phyloP scores from a whole-genome alignment of 2,888 invertebrate genomes.

The Trissolcus brochymenae region DNA sequence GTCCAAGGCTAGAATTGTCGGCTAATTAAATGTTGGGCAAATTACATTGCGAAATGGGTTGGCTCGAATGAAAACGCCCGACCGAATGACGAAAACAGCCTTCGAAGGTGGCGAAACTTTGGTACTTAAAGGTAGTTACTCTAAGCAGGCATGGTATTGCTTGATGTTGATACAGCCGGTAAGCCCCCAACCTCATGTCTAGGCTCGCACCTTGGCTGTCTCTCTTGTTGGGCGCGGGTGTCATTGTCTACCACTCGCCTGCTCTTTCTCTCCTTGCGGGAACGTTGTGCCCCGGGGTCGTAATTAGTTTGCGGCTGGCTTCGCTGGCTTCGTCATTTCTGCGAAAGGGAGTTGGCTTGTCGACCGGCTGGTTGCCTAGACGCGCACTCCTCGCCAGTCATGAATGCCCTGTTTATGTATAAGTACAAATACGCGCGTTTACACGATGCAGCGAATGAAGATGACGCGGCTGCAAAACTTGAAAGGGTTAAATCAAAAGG shows the following conservation, averaged over 20 bases:
- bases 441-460: slow-evolving; percentile 39
- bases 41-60: background rate
- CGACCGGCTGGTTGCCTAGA: slow-evolving; percentile 58
- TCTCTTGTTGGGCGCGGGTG: background rate
- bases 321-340: slow-evolving; percentile 54
- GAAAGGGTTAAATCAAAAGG: slow-evolving; percentile 44
- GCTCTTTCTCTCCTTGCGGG: slow-evolving; percentile 34
- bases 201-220: slow-evolving; percentile 18
- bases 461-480: slow-evolving; percentile 27
- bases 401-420: slow-evolving; percentile 44
- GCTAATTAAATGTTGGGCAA: no score
- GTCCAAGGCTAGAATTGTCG: no score
- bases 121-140: slow-evolving; percentile 59
- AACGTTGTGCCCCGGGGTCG: slow-evolving; percentile 56
- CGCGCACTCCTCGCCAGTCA: slow-evolving; percentile 42
- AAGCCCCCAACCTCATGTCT: slow-evolving; percentile 44
- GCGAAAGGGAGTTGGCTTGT: slow-evolving; percentile 51
- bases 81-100: slow-evolving; percentile 44
- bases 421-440: slow-evolving; percentile 21
- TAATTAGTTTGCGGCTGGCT: slow-evolving; percentile 60
- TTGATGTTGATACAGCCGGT: slow-evolving; percentile 56
- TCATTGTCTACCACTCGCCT: slow-evolving; percentile 9
- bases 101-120: slow-evolving; percentile 58
- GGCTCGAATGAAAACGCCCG: slow-evolving; percentile 36
- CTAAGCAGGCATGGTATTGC: slow-evolving; percentile 57